Evolutionary conservation across 2,888 invertebrate species (phyloP), one percentile per base, ranked within the genome.

Genomic region (Phania funesta): DNA sequence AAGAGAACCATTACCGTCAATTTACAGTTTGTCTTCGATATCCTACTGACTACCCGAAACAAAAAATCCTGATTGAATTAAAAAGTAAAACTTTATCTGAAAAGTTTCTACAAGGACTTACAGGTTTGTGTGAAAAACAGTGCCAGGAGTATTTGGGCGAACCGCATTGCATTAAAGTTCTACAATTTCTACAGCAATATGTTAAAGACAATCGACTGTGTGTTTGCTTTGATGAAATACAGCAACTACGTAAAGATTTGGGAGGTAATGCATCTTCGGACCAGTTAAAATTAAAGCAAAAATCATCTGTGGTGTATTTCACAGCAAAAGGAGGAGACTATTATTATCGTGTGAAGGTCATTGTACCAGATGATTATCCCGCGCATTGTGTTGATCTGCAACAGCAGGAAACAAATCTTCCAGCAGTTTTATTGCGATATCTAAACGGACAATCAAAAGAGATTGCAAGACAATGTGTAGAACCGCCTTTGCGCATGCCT

Each of bases 151-250:
- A 91, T 73, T 77, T 93, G 20, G 94, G 94, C 0, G 93, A 94
- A 88, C 92, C 93, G 0, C 94, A 94, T 88, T 92, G 91, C 16
- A 87, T 95, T 38, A 91, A 91, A 56, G 90, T 93, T 4, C 88
- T 95, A 16, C 92, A 93, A 84, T 94, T 95, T 86, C 90, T 95
- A 6, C 90, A 92, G 62, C 93, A 92, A 80, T 95, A 95, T 87
- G 90, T 88, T 7, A 92, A 93, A 58, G 94, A 95, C 84, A 94
- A 95, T 90, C 94, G 95, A 0, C 90, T 95, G 3, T 94, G 93
- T 86, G 94, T 94, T 75, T 95, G 95, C 86, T 94, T 94, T 84
- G 94, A 95, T 86, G 95, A 95, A 90, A 94, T 95, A 79, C 91
- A 92, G 78, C 88, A 91, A 52, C 88, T 95, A 65, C 94, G 94